phyloP scores from a whole-genome alignment of 2,113 vertebrate genomes.

The Paracanthobrama guichenoti region DNA sequence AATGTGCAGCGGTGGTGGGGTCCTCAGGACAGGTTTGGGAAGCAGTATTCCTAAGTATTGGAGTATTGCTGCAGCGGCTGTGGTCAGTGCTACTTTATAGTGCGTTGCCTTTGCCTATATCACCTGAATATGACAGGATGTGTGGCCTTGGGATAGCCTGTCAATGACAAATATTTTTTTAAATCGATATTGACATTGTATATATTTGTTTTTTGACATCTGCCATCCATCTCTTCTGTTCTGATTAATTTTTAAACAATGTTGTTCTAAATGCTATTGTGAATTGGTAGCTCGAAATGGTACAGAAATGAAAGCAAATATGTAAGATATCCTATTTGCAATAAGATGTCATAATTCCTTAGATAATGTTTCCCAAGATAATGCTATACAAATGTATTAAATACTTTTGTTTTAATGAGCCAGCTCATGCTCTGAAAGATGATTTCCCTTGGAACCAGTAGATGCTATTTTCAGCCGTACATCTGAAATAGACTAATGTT shows the following conservation, averaged over 20 bases:
- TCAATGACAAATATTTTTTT: background rate
- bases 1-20: too few relatives aligned
- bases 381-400: background rate
- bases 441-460: conserved; percentile 2
- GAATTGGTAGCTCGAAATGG: background rate
- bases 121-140: background rate
- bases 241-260: background rate
- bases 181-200: too few relatives aligned
- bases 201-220: background rate
- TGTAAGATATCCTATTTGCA: background rate
- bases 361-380: background rate
- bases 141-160: background rate
- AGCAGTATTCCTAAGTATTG: background rate
- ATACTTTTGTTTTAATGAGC: conserved; percentile 10
- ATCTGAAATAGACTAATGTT: background rate
- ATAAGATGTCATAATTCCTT: background rate
- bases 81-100: background rate
- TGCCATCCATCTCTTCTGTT: background rate
- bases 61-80: background rate
- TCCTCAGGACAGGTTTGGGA: too few relatives aligned
- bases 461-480: background rate
- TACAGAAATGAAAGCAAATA: background rate
- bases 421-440: background rate
- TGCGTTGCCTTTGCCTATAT: too few relatives aligned
- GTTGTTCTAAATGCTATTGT: background rate